These are phyloP conservation scores for Lycia hirtaria DNA, from an alignment of 2,888 invertebrate species.

Conservation along the genomic window DNA sequence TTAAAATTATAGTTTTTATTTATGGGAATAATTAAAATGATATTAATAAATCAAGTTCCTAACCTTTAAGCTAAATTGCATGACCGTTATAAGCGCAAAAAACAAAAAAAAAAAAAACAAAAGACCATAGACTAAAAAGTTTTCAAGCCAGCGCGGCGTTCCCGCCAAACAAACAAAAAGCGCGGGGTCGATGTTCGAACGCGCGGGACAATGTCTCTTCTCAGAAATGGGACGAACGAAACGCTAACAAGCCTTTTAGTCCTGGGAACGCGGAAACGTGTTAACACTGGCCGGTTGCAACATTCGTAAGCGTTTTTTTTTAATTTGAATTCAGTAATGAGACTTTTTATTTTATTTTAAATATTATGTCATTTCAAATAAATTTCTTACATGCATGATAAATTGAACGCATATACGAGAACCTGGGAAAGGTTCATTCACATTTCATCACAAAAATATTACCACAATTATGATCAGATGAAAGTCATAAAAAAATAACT, in stretches of 20 bases:
- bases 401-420: neutral
- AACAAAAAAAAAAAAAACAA: slow-evolving; percentile 15
- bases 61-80: slow-evolving; percentile 13
- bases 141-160: slow-evolving; percentile 19
- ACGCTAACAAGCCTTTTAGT: slow-evolving; percentile 60
- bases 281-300: slow-evolving; percentile 52
- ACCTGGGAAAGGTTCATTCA: no score
- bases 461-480: no score
- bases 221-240: slow-evolving; percentile 65
- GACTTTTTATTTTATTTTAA: neutral
- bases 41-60: slow-evolving; percentile 3
- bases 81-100: slow-evolving; percentile 17
- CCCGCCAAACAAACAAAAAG: slow-evolving; percentile 56
- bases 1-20: slow-evolving; percentile 14
- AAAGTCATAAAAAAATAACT: no score
- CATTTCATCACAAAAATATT: no score
- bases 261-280: slow-evolving; percentile 31
- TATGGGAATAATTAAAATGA: slow-evolving; percentile 16
- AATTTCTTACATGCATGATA: neutral
- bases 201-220: slow-evolving; percentile 75
- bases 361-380: neutral
- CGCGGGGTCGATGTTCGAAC: slow-evolving; percentile 64
- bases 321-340: slow-evolving; percentile 26
- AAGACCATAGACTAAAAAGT: slow-evolving; percentile 19
- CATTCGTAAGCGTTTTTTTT: slow-evolving; percentile 22